These are phyloP conservation scores for Podargus strigoides DNA, from an alignment of 2,797 vertebrate species.

Conservation along the genomic window DNA sequence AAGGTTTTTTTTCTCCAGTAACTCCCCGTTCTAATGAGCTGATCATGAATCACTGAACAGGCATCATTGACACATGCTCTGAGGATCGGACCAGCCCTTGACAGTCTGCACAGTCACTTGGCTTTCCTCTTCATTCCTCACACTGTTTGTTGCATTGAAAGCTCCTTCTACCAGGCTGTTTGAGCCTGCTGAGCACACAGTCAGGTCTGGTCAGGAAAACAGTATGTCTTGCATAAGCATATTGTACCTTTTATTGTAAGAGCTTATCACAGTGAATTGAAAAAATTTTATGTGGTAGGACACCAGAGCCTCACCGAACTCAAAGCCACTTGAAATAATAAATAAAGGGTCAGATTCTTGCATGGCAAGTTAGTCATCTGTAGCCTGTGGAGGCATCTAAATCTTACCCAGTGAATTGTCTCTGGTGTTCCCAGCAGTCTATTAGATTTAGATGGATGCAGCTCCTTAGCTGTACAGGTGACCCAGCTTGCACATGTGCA, in stretches of 20 bases:
- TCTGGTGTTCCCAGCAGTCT: neutral
- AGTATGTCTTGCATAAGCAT: neutral
- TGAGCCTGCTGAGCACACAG: neutral
- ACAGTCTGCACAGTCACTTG: neutral
- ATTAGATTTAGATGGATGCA: neutral
- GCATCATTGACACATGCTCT: neutral
- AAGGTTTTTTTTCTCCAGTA: neutral
- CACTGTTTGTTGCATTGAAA: neutral
- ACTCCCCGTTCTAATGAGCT: neutral
- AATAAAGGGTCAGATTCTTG: neutral
- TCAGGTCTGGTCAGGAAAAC: neutral
- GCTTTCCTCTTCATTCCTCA: neutral
- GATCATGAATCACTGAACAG: neutral
- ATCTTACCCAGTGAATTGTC: neutral
- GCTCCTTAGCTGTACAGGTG: neutral
- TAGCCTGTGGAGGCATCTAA: neutral
- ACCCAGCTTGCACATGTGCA: too few species aligned
- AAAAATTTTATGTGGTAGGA: neutral
- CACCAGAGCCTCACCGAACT: neutral
- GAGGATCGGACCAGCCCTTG: neutral
- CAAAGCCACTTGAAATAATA: neutral
- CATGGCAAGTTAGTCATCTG: neutral
- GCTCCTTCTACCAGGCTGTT: neutral
- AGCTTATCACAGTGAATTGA: neutral
- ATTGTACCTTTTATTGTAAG: neutral